Base-by-base conservation (phyloP, 2,888 invertebrate species). In the Chydorus sphaericus region DNA sequence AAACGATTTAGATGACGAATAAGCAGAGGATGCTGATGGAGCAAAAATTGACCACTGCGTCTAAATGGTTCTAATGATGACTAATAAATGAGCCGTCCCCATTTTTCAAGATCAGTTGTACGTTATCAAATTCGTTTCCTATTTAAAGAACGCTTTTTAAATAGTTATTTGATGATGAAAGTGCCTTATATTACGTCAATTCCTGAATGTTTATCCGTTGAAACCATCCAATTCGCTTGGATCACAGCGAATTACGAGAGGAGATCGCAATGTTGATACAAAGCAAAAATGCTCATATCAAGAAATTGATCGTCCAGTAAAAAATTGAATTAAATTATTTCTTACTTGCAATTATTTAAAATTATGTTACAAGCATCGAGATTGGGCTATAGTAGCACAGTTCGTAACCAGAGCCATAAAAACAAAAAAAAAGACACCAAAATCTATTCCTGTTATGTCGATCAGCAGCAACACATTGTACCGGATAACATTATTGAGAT, bases 1-100 rank as follows among this genome's bases (percentile, higher is more conserved):
- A n/a, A n/a, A n/a, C n/a, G n/a, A n/a, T n/a, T n/a, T n/a, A n/a
- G 28, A n/a, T 26, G n/a, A n/a, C 44, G n/a, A 44, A 23, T 5
- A 26, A 44, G 28, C 23, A 44, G 23, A 28, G 28, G 4, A 44
- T 16, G 2, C 23, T 23, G 28, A 44, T 44, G 44, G 44, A 44
- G 44, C 44, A 44, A 44, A 44, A 44, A 44, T 44, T 44, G 44
- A 44, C n/a, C 23, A 44, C 44, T 11, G 44, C 44, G 28, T 44
- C 26, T 3, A 44, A 28, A 1, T 44, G 11, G 26, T 44, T 14
- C 44, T 28, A 28, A 44, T 44, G 44, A 44, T 44, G 26, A 44
- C 18, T 28, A 44, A 44, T 28, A 44, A 20, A 16, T 26, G 44
- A 44, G 26, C n/a, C n/a, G n/a, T 23, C 28, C 14, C 44, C 44